Evolutionary conservation across 2,888 invertebrate species (phyloP), one percentile per base, ranked within the genome.

Genomic region (Hemaris fuciformis): DNA sequence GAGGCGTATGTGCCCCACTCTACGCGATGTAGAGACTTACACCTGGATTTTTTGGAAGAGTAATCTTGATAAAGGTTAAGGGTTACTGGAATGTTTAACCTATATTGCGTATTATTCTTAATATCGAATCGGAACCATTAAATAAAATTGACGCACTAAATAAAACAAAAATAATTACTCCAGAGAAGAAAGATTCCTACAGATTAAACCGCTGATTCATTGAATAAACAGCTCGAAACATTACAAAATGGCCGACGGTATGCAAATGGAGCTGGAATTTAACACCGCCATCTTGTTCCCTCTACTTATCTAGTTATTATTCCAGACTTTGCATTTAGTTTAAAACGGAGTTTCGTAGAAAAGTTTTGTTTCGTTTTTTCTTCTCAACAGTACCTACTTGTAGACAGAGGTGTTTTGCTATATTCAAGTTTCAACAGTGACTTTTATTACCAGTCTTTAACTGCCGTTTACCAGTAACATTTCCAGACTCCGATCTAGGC

Each of bases 181-280:
- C 27, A 53, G n/a, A 25, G 13, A 1, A 43, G n/a, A 34, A 42
- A 46, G n/a, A 43, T 8, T 53, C 60, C 56, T 53, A 31, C 41
- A 53, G 27, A 64, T 48, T 62, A 59, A 58, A 63, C 61, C 66
- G 64, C 72, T 73, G 69, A 75, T 79, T 80, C 79, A 79, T 79
- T 76, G 67, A 66, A 70, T 46, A 53, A 60, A 46, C 48, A 74
- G 64, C 67, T 74, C 77, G n/a, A 74, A 80, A 80, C 80, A 84
- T 84, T 83, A 84, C 53, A 53, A 86, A 57, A 79, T 81, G 85
- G 79, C 75, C 79, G 83, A 80, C 80, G 71, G 69, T 74, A 85
- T 83, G 82, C 80, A 83, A 84, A 86, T 86, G 78, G 70, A 69
- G 72, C n/a, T n/a, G 58, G 67, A 72, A 66, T 76, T 74, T 66